phyloP scores from a whole-genome alignment of 2,113 vertebrate genomes.

The Hucho hucho region DNA sequence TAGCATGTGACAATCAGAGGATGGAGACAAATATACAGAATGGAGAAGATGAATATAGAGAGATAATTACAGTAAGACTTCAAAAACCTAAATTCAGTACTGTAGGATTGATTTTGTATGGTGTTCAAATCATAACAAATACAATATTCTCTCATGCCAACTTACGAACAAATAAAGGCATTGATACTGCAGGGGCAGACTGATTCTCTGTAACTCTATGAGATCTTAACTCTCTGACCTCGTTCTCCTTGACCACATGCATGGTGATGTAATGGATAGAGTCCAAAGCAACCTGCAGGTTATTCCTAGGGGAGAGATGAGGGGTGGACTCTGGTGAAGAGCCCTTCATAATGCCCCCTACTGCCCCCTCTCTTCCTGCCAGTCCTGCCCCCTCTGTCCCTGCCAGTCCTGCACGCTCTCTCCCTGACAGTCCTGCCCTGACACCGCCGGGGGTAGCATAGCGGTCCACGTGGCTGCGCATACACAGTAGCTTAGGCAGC shows the following conservation, averaged over 20 bases:
- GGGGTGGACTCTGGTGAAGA: conserved; percentile 44
- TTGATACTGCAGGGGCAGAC: not conserved
- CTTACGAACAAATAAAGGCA: no score
- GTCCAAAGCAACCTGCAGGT: conserved; percentile 85
- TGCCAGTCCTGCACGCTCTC: not conserved
- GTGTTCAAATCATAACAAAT: not conserved
- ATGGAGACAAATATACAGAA: not conserved
- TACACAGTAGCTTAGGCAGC: conserved; percentile 90
- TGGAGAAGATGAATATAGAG: not conserved
- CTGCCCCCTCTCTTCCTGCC: not conserved
- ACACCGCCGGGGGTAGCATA: conserved; percentile 74
- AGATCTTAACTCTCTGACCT: conserved; percentile 85
- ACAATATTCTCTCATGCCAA: not conserved
- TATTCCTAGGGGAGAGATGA: conserved; percentile 65
- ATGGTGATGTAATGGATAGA: conserved; percentile 90
- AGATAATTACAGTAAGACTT: not conserved
- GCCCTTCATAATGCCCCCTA: conserved; percentile 32
- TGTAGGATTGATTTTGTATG: not conserved
- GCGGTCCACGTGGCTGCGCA: conserved; percentile 88
- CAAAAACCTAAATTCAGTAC: not conserved
- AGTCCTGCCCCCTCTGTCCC: conserved; percentile 8
- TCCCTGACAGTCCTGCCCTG: not conserved
- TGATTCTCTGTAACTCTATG: not conserved
- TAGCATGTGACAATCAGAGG: not conserved
- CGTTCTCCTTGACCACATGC: conserved; percentile 88